Conservation (phyloP, 1,140 invertebrate genomes). For the Piezodorus guildinii region DNA sequence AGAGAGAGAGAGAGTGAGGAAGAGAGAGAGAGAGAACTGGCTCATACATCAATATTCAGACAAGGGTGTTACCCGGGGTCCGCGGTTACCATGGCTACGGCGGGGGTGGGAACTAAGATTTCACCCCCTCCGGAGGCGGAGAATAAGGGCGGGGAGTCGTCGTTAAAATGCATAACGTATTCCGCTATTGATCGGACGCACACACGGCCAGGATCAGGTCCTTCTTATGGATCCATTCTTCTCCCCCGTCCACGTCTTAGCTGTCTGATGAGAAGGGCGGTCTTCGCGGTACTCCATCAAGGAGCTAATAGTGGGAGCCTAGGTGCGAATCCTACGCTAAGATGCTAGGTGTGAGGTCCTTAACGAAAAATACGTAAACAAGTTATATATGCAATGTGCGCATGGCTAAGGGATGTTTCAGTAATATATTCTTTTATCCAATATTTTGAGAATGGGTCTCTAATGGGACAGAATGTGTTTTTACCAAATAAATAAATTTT, state of each 20-base stretch:
- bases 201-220: not conserved
- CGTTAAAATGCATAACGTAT: conserved; percentile 28
- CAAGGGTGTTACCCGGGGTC: conserved; percentile 22
- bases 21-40: conserved; percentile 6
- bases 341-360: too few species aligned
- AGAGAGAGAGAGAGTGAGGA: conserved; percentile 2
- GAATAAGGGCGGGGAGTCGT: conserved; percentile 15
- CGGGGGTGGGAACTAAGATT: conserved; percentile 17
- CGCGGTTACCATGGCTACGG: conserved; percentile 21
- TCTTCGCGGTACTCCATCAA: too few species aligned
- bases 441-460: too few species aligned
- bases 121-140: conserved; percentile 12
- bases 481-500: too few species aligned
- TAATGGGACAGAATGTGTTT: too few species aligned
- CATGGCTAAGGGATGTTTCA: too few species aligned
- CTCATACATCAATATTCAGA: conserved; percentile 24
- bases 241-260: not conserved
- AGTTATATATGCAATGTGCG: too few species aligned
- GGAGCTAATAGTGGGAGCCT: too few species aligned
- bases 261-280: not conserved
- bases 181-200: conserved; percentile 24
- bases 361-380: too few species aligned
- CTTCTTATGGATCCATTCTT: not conserved
- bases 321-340: too few species aligned
- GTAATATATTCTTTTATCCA: too few species aligned